These are phyloP conservation scores for Crotalus helleri DNA, from an alignment of 2,113 vertebrate genomes.

Conservation along the genomic window DNA sequence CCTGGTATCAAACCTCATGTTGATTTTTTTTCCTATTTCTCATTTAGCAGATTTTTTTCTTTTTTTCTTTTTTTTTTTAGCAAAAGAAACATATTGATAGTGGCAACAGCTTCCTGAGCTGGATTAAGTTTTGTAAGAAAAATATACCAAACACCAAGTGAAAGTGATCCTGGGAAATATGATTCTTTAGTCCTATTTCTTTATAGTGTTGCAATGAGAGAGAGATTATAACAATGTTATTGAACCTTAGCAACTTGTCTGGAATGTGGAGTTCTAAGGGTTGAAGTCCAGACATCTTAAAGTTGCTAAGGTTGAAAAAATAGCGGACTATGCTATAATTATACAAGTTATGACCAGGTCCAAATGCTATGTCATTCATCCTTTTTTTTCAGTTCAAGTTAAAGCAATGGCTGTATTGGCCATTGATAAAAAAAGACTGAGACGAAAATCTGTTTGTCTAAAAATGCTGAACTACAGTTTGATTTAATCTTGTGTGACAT, in stretches of 20 bases:
- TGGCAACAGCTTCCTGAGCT: neutral
- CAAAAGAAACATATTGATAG: neutral
- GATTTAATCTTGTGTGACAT: constrained; percentile 1
- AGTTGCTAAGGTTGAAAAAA: neutral
- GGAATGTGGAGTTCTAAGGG: neutral
- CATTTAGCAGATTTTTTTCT: neutral
- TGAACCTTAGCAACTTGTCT: neutral
- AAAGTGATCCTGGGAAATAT: neutral
- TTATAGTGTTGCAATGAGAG: neutral
- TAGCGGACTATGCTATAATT: neutral
- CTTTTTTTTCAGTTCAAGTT: neutral
- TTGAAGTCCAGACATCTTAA: neutral
- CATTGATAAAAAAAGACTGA: neutral
- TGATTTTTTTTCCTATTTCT: neutral
- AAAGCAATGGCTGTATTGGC: neutral
- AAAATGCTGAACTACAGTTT: neutral
- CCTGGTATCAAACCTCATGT: neutral
- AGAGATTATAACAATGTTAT: neutral
- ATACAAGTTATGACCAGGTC: neutral
- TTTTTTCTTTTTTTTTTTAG: neutral
- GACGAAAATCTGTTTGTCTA: neutral
- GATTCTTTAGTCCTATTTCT: neutral
- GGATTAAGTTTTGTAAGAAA: neutral
- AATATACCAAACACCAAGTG: neutral
- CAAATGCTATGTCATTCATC: neutral